These are phyloP conservation scores for Leistus spinibarbis DNA, from an alignment of 2,888 invertebrate genomes.

Conservation along the genomic window DNA sequence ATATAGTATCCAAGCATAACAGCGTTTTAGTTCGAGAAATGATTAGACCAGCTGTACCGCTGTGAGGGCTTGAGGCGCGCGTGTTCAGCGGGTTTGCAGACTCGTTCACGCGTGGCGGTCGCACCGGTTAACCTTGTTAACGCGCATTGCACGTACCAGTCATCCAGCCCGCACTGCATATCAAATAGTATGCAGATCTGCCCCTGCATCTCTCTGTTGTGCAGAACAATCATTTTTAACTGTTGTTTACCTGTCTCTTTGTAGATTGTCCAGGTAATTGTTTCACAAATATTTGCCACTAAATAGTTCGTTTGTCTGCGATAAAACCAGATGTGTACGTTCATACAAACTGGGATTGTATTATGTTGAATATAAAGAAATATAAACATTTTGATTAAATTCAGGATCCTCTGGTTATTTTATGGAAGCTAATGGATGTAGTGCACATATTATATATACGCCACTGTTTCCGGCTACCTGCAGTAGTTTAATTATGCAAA, in stretches of 20 bases:
- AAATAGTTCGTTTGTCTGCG: background rate
- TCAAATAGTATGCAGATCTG: background rate
- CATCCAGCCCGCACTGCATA: background rate
- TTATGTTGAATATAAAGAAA: too few species aligned
- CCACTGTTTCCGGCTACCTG: too few species aligned
- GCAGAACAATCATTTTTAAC: background rate
- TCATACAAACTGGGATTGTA: too few species aligned
- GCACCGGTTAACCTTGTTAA: conserved; percentile 17
- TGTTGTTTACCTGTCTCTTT: background rate
- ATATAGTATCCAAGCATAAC: background rate
- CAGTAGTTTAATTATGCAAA: too few species aligned
- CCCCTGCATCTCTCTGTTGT: background rate
- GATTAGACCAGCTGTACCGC: background rate
- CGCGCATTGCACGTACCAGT: conserved; percentile 23
- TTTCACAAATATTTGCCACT: background rate
- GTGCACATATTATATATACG: too few species aligned
- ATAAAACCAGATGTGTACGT: too few species aligned
- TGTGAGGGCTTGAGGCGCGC: background rate
- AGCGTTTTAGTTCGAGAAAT: background rate
- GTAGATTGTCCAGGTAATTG: background rate
- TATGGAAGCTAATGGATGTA: too few species aligned
- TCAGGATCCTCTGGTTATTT: too few species aligned
- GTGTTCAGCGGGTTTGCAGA: background rate
- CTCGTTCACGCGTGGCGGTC: conserved; percentile 10
- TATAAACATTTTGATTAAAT: too few species aligned